A percentile compares a stretch with the other conserved stretches of the same genome.
Evolutionary conservation across 2,888 invertebrate genomes (phyloP).

Genomic region (Plebejus argus): DNA sequence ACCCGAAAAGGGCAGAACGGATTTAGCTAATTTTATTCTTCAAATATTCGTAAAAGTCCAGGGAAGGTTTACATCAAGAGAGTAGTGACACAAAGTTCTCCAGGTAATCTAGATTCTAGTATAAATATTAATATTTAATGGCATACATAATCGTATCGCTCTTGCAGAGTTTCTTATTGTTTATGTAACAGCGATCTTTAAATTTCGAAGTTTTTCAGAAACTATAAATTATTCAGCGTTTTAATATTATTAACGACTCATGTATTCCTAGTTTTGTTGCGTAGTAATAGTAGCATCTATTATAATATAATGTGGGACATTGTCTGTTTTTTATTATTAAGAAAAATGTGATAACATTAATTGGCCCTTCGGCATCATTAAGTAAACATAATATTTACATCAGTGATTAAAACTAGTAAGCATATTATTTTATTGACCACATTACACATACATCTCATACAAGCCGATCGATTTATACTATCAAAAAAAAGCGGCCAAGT

Average conservation of each 20-base stretch:
- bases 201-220: neutral
- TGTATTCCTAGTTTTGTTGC: neutral
- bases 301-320: neutral
- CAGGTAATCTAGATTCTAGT: too few species aligned
- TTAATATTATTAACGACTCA: neutral
- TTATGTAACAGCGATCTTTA: neutral
- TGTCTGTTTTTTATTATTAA: neutral
- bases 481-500: too few species aligned
- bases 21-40: too few species aligned
- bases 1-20: too few species aligned
- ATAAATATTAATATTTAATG: neutral
- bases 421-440: neutral
- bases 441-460: too few species aligned
- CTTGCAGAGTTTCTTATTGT: too few species aligned
- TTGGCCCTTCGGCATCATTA: neutral
- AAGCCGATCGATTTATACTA: neutral
- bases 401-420: neutral
- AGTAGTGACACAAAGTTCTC: too few species aligned
- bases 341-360: neutral
- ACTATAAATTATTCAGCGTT: neutral
- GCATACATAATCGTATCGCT: neutral
- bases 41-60: too few species aligned
- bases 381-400: neutral
- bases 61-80: too few species aligned
- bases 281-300: neutral